These are phyloP conservation scores for Probosciger aterrimus DNA, from an alignment of 2,113 vertebrate species.

Conservation along the genomic window DNA sequence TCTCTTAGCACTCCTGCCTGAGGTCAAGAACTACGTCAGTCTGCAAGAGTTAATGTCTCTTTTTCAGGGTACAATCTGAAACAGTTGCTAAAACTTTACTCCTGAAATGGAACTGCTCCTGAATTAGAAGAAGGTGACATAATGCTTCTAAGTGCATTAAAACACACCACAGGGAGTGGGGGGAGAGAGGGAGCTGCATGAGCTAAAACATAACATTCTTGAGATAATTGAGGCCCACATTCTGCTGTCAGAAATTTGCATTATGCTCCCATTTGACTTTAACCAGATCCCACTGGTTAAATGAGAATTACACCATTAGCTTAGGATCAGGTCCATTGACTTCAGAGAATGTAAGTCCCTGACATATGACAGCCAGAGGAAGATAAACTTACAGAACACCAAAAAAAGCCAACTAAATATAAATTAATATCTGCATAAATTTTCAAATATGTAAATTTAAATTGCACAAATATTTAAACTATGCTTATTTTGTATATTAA, in stretches of 20 bases:
- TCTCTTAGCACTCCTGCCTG: neutral
- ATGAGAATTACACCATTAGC: neutral
- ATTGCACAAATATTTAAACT: neutral
- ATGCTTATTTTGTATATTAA: neutral
- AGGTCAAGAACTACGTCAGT: neutral
- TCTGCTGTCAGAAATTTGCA: neutral
- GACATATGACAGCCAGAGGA: neutral
- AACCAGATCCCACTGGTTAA: neutral
- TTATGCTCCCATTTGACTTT: neutral
- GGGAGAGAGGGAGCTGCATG: neutral
- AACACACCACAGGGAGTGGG: neutral
- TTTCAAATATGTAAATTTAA: conserved; percentile 14
- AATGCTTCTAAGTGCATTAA: neutral
- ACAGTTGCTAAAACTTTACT: neutral
- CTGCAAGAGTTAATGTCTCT: neutral
- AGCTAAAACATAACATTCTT: neutral
- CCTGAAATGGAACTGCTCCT: neutral
- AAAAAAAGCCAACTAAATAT: neutral
- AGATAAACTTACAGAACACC: neutral
- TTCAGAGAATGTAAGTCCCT: neutral
- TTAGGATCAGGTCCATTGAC: conserved; percentile 13
- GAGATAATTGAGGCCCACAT: neutral
- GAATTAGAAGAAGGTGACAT: neutral
- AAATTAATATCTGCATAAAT: neutral
- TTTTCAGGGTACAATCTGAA: neutral